phyloP scores from a whole-genome alignment of 2,797 vertebrate species.

The Vultur gryphus region DNA sequence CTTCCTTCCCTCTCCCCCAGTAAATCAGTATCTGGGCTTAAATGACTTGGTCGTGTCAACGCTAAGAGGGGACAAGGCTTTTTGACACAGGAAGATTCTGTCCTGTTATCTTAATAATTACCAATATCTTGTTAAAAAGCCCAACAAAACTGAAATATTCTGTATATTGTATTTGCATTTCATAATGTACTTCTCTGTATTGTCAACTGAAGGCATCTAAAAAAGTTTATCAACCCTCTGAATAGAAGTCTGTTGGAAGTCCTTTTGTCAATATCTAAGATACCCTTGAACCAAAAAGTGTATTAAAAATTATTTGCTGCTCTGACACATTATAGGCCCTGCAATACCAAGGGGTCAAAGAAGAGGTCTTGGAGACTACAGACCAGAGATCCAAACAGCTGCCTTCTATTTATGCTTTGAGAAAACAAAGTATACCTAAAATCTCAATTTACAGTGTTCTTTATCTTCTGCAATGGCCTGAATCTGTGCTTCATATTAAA shows the following conservation, averaged over 20 bases:
- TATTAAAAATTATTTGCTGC: background rate
- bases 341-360: background rate
- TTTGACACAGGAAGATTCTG: background rate
- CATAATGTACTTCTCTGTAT: background rate
- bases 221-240: background rate
- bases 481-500: slow-evolving; percentile 6
- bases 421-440: background rate
- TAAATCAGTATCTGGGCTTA: background rate
- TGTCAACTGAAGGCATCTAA: background rate
- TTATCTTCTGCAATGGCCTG: slow-evolving; percentile 28
- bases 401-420: background rate
- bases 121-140: background rate
- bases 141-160: background rate
- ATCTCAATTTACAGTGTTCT: background rate
- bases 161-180: background rate
- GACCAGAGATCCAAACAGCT: background rate
- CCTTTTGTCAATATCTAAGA: background rate
- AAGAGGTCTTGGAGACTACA: background rate
- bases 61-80: background rate
- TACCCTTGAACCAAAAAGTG: background rate
- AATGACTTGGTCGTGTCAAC: background rate
- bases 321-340: background rate
- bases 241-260: background rate
- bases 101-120: background rate
- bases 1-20: background rate